A percentile compares a stretch with the other conserved stretches of the same genome.
phyloP scores from a whole-genome alignment of 2,888 invertebrate genomes.

The Drosophila borborema region DNA sequence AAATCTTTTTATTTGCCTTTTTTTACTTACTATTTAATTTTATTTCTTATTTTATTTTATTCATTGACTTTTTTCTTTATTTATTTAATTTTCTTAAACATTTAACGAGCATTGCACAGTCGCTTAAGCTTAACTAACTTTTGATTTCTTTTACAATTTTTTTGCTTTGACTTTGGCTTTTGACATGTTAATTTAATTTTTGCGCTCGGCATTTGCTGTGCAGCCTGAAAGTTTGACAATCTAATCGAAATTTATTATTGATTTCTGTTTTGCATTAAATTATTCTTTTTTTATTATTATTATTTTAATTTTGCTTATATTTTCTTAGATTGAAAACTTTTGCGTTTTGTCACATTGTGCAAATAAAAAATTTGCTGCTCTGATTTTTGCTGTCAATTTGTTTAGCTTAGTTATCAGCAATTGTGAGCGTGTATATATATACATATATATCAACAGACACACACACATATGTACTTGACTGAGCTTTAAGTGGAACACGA shows the following conservation, averaged over 20 bases:
- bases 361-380: slow-evolving; percentile 40
- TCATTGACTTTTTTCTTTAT: background rate
- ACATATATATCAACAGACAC: background rate
- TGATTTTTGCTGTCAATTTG: slow-evolving; percentile 57
- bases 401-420: slow-evolving; percentile 55
- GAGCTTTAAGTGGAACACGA: slow-evolving; percentile 65
- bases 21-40: too few species aligned
- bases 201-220: slow-evolving; percentile 31
- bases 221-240: slow-evolving; percentile 7
- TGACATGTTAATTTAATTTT: slow-evolving; percentile 3
- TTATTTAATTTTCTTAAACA: background rate
- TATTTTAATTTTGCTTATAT: background rate
- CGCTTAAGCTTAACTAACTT: background rate
- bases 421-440: background rate
- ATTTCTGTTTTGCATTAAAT: background rate
- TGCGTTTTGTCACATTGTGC: slow-evolving; percentile 34
- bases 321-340: slow-evolving; percentile 12
- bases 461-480: slow-evolving; percentile 45
- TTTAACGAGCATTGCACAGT: background rate
- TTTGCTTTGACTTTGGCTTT: slow-evolving; percentile 13
- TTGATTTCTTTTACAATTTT: background rate
- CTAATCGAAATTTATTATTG: slow-evolving; percentile 5
- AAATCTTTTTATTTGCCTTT: too few species aligned
- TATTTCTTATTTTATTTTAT: too few species aligned
- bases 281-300: background rate